These are phyloP conservation scores for Gnathonemus longibarbis DNA, from an alignment of 2,113 vertebrate species.

Conservation along the genomic window DNA sequence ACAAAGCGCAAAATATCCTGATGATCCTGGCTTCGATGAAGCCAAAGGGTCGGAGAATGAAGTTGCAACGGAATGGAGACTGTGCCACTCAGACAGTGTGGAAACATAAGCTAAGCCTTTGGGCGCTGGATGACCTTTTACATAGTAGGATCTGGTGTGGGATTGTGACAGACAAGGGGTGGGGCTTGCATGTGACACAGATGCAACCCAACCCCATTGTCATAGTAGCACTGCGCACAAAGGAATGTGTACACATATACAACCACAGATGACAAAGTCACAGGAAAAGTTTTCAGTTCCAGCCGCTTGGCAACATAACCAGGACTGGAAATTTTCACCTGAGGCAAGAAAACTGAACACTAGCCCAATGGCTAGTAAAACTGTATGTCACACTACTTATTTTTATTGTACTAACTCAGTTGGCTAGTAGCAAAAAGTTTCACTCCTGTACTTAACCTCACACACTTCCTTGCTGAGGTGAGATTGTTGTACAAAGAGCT, in stretches of 20 bases:
- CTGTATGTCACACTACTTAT: neutral
- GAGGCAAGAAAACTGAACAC: neutral
- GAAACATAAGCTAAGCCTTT: neutral
- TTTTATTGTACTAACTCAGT: neutral
- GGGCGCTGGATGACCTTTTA: neutral
- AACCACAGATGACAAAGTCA: neutral
- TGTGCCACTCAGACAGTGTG: neutral
- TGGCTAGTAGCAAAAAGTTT: neutral
- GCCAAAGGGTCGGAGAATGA: neutral
- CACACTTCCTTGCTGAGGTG: neutral
- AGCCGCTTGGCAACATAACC: neutral
- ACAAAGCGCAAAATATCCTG: neutral
- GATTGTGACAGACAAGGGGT: neutral
- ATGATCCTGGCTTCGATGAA: neutral
- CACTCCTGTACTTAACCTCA: neutral
- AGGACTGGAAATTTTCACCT: neutral
- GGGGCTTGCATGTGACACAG: neutral
- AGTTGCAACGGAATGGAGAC: neutral
- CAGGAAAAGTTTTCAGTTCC: neutral
- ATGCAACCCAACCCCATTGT: neutral
- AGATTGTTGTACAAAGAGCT: neutral
- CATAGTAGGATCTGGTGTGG: neutral
- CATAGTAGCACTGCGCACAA: neutral
- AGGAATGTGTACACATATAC: neutral
- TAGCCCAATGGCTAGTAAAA: neutral